A percentile compares a stretch with the other conserved stretches of the same genome.
Conservation (phyloP, 2,888 invertebrate species). For the Pemphredon lugubris region DNA sequence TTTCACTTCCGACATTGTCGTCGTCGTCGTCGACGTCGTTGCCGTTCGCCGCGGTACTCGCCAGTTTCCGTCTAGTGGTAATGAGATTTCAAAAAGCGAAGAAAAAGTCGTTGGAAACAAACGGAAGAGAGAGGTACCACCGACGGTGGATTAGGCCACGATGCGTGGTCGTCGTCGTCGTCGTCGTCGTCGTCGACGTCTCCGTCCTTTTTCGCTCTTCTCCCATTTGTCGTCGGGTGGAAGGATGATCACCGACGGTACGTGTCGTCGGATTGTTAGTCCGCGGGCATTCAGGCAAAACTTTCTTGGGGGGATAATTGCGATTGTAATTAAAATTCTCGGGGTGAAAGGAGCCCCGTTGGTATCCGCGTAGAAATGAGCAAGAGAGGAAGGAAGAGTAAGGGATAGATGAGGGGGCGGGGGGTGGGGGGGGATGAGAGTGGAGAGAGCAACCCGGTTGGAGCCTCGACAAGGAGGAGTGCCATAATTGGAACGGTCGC, state of each 20-base stretch:
- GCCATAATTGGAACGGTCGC: constrained; percentile 79
- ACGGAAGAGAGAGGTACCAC: constrained; percentile 22
- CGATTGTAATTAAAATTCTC: constrained; percentile 79
- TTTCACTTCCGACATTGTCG: constrained; percentile 19
- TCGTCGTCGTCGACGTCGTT: constrained; percentile 12
- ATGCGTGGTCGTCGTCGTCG: constrained; percentile 26
- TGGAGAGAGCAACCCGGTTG: constrained; percentile 48
- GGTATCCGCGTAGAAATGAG: constrained; percentile 65
- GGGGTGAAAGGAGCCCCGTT: constrained; percentile 67
- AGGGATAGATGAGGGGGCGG: constrained; percentile 40
- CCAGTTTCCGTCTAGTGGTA: constrained; percentile 40
- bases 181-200: constrained; percentile 22
- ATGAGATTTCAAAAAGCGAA: constrained; percentile 60
- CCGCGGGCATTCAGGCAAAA: constrained; percentile 68
- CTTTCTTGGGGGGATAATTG: constrained; percentile 73
- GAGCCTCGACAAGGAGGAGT: constrained; percentile 68
- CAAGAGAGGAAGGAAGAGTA: constrained; percentile 62
- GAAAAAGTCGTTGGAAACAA: constrained; percentile 22
- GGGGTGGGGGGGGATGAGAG: constrained; percentile 45
- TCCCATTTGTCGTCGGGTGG: constrained; percentile 35
- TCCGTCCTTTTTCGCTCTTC: constrained; percentile 3
- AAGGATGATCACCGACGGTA: constrained; percentile 50
- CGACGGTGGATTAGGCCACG: constrained; percentile 38
- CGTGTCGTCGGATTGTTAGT: constrained; percentile 70
- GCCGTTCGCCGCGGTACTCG: constrained; percentile 13